Evolutionary conservation across 1,140 invertebrate species (phyloP).

Genomic region (Lycorma delicatula): DNA sequence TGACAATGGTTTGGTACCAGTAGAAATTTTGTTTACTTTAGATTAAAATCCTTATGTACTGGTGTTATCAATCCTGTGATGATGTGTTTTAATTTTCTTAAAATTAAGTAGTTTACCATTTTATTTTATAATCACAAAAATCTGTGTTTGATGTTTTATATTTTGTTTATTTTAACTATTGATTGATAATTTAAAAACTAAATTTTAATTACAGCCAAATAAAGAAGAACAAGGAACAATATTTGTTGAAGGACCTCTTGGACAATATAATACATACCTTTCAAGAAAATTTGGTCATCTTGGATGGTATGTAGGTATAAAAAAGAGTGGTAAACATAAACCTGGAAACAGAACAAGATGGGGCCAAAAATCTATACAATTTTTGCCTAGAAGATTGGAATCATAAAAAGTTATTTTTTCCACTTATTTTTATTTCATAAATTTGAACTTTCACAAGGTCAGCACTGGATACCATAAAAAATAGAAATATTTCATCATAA

Average conservation of each 20-base stretch:
- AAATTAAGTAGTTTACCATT: background rate
- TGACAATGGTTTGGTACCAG: too few relatives aligned
- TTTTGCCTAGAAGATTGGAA: constrained; percentile 39
- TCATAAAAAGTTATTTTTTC: too few relatives aligned
- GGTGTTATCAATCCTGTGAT: too few relatives aligned
- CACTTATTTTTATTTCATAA: too few relatives aligned
- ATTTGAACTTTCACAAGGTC: too few relatives aligned
- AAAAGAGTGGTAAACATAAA: constrained; percentile 52
- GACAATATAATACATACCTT: constrained; percentile 49
- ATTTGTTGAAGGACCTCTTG: constrained; percentile 49
- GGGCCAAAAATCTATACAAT: constrained; percentile 54
- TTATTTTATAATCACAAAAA: background rate
- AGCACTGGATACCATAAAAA: too few relatives aligned
- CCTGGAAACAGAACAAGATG: constrained; percentile 46
- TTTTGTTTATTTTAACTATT: background rate
- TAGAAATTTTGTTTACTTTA: background rate
- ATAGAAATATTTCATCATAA: too few relatives aligned
- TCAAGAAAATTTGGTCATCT: constrained; percentile 47
- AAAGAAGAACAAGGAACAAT: constrained; percentile 43
- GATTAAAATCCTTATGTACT: background rate
- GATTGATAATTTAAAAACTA: constrained; percentile 7
- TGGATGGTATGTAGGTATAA: constrained; percentile 56
- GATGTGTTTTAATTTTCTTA: background rate
- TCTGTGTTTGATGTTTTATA: background rate
- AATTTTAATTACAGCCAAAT: constrained; percentile 39